A percentile compares a stretch with the other conserved stretches of the same genome.
Evolutionary conservation across 1,140 invertebrate species (phyloP).

Genomic region (Drosophila miranda): DNA sequence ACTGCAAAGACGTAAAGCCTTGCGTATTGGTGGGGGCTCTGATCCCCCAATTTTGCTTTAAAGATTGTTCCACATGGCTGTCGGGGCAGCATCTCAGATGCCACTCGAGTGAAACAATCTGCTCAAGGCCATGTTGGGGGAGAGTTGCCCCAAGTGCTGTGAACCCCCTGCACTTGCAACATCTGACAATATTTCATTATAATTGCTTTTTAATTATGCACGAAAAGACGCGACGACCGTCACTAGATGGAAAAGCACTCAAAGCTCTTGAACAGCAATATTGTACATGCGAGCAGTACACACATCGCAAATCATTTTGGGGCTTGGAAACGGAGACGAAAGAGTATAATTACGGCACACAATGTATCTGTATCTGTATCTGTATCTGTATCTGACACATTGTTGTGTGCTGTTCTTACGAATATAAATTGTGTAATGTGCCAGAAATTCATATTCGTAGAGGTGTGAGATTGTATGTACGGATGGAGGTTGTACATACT

Average conservation of each 20-base stretch:
- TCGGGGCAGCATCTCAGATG: not conserved
- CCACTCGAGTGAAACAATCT: conserved; percentile 6
- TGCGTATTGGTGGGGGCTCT: no score
- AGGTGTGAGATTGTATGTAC: no score
- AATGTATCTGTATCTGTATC: conserved; percentile 19
- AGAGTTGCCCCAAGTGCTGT: conserved; percentile 3
- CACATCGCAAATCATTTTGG: conserved; percentile 46
- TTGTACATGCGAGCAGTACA: not conserved
- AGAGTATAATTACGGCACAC: conserved; percentile 31
- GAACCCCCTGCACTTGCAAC: conserved; percentile 30
- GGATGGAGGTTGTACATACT: no score
- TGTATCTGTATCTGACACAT: conserved; percentile 10
- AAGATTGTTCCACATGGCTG: conserved; percentile 29
- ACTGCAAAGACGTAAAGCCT: not conserved
- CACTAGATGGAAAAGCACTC: conserved; percentile 39
- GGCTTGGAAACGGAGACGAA: conserved; percentile 27
- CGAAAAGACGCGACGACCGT: conserved; percentile 22
- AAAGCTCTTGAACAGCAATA: conserved; percentile 43
- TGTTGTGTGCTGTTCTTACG: conserved; percentile 3
- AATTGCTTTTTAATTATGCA: conserved; percentile 75
- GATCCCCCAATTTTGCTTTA: not conserved
- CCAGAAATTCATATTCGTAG: no score
- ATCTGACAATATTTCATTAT: conserved; percentile 47
- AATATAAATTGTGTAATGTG: conserved; percentile 23
- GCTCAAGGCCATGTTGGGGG: conserved; percentile 18